Base-by-base conservation (phyloP, 53 echinoderm and acorn worm genomes). In the Pentamera pediparva region DNA sequence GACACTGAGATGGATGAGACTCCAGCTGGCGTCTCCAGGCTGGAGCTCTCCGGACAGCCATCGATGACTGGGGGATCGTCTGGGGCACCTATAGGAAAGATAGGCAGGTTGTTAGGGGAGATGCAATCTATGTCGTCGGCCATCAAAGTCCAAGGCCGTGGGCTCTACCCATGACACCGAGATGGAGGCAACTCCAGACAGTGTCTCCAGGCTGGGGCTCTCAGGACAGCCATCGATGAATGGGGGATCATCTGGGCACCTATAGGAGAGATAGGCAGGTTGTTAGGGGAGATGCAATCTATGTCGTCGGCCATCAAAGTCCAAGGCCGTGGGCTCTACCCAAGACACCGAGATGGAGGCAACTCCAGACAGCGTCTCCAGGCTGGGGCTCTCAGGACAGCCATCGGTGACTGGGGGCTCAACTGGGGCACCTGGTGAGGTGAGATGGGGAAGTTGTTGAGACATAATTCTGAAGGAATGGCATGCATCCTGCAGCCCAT, bases 141-240 rank as follows among this genome's bases (percentile, higher is more conserved):
- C n/a, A n/a, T n/a, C n/a, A n/a, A 84, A n/a, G n/a, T n/a, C n/a
- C n/a, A n/a, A n/a, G n/a, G n/a, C n/a, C n/a, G n/a, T n/a, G n/a
- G n/a, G n/a, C n/a, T n/a, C n/a, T n/a, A n/a, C n/a, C n/a, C n/a
- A n/a, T n/a, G n/a, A n/a, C n/a, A n/a, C n/a, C n/a, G n/a, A n/a
- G n/a, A n/a, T n/a, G 24, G n/a, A n/a, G n/a, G n/a, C n/a, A n/a
- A n/a, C n/a, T n/a, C n/a, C n/a, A n/a, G n/a, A n/a, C n/a, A n/a
- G n/a, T n/a, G n/a, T n/a, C n/a, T n/a, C n/a, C n/a, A n/a, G n/a
- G n/a, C n/a, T n/a, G n/a, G n/a, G n/a, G n/a, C 63, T 60, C 1
- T 22, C 32, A 9, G 91, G 91, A 25, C 91, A 91, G 39, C 19
- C 33, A n/a, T n/a, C n/a, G n/a, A n/a, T n/a, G n/a, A n/a, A n/a